Conservation (phyloP, 2,113 vertebrate genomes). For the Pachycephala philippinensis region DNA sequence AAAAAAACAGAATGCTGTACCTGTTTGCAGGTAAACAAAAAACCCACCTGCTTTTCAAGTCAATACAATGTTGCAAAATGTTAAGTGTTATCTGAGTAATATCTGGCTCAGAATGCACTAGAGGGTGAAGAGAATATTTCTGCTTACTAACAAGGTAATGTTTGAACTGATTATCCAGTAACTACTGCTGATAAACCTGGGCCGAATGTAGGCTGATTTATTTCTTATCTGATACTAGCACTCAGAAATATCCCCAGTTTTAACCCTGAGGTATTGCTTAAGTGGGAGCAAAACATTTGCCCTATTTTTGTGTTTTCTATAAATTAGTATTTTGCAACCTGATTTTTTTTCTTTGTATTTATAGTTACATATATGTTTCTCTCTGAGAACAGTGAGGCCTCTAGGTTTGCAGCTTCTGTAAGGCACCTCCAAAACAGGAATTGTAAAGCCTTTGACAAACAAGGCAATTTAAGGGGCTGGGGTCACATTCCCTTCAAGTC, state of each 20-base stretch:
- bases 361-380: not conserved
- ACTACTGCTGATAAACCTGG: not conserved
- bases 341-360: not conserved
- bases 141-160: not conserved
- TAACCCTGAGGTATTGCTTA: not conserved
- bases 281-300: not conserved
- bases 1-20: not conserved
- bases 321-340: not conserved
- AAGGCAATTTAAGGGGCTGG: not conserved
- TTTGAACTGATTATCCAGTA: conserved; percentile 16
- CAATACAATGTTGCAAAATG: not conserved
- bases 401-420: not conserved
- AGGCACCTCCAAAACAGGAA: not conserved
- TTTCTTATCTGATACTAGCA: not conserved
- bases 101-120: not conserved
- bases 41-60: not conserved
- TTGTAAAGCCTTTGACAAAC: not conserved
- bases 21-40: not conserved
- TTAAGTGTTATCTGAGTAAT: not conserved
- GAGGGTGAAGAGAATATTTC: not conserved
- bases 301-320: not conserved
- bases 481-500: not conserved
- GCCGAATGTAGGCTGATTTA: not conserved
- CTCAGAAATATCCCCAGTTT: not conserved
- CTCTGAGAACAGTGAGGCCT: not conserved